phyloP scores from a whole-genome alignment of 2,797 vertebrate genomes.

The Lateolabrax maculatus region DNA sequence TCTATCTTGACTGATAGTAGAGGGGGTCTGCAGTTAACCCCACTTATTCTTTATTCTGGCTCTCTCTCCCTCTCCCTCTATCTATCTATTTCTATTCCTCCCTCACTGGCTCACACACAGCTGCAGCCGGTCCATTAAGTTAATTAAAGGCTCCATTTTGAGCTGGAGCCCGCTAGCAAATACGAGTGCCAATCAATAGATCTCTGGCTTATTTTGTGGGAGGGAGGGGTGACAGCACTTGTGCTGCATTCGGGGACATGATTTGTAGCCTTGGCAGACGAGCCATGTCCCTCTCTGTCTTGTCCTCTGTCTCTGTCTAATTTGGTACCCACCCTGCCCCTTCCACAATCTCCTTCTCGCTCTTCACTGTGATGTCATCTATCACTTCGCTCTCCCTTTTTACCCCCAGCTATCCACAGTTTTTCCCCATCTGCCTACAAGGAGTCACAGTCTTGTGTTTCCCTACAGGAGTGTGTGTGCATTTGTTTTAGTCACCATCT shows the following conservation, averaged over 20 bases:
- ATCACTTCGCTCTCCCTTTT: slow-evolving; percentile 65
- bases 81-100: slow-evolving; percentile 74
- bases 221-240: slow-evolving; percentile 66
- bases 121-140: slow-evolving; percentile 88
- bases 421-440: slow-evolving; percentile 62
- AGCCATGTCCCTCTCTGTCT: slow-evolving; percentile 74
- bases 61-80: slow-evolving; percentile 46
- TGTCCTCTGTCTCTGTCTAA: slow-evolving; percentile 81
- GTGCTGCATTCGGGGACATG: slow-evolving; percentile 73
- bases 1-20: slow-evolving; percentile 73
- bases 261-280: slow-evolving; percentile 80
- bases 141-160: slow-evolving; percentile 92
- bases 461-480: slow-evolving; percentile 34
- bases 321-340: slow-evolving; percentile 70
- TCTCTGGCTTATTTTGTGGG: slow-evolving; percentile 80
- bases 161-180: slow-evolving; percentile 84
- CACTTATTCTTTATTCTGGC: slow-evolving; percentile 79
- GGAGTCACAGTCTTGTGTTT: slow-evolving; percentile 49
- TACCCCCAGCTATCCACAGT: slow-evolving; percentile 53
- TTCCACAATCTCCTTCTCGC: slow-evolving; percentile 60
- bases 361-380: slow-evolving; percentile 63
- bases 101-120: slow-evolving; percentile 79
- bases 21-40: slow-evolving; percentile 80
- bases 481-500: slow-evolving; percentile 68
- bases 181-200: slow-evolving; percentile 88